Evolutionary conservation across 2,113 vertebrate species (phyloP).

Genomic region (Dasyprocta punctata): DNA sequence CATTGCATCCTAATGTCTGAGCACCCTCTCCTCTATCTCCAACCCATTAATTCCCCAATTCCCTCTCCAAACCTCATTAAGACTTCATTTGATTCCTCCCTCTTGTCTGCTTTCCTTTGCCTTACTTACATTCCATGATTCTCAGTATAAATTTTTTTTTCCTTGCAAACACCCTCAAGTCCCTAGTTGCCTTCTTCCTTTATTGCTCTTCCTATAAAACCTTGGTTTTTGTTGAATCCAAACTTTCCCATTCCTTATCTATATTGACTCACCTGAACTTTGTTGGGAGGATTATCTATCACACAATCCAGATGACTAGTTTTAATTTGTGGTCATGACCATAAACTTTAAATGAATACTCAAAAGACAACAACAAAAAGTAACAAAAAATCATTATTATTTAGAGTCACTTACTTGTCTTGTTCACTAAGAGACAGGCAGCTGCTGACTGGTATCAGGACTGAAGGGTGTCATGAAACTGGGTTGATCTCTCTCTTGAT

Average conservation of each 20-base stretch:
- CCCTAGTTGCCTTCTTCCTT: background rate
- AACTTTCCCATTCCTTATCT: background rate
- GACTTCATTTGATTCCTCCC: background rate
- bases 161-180: background rate
- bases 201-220: background rate
- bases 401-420: background rate
- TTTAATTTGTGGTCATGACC: constrained; percentile 8
- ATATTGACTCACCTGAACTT: background rate
- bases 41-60: background rate
- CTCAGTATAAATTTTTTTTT: background rate
- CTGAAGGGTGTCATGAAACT: background rate
- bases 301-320: background rate
- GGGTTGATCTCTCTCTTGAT: background rate
- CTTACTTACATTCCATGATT: background rate
- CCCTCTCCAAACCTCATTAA: background rate
- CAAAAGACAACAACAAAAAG: background rate
- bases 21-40: background rate
- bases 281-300: background rate
- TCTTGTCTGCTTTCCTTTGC: background rate
- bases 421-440: background rate
- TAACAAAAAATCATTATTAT: background rate
- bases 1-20: background rate
- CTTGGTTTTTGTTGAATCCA: background rate
- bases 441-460: background rate
- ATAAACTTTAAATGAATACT: background rate